Evolutionary conservation across 2,888 invertebrate species (phyloP), one percentile per base, ranked within the genome.

Genomic region (Philonicus albiceps): DNA sequence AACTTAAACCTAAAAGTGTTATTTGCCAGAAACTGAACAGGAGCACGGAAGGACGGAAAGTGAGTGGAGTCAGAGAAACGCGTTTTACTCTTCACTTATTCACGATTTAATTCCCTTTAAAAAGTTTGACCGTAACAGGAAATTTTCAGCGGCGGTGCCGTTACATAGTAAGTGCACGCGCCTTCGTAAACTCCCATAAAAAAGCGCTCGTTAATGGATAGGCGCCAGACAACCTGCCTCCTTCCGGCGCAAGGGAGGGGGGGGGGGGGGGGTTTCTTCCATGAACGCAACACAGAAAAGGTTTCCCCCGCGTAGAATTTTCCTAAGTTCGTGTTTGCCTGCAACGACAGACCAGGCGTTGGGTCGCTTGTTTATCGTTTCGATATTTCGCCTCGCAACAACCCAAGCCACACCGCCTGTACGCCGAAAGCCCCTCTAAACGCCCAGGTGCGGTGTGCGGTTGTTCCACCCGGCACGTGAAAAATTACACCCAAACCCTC

Each of bases 201-300:
- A 81, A 55, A 49, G 27, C 64, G 55, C 85, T 86, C 85, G 86
- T 86, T 87, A 86, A 81, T 85, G 85, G 73, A 85, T 84, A 83
- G 87, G 87, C 87, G 87, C 87, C 87, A 87, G 87, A 87, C 87
- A 87, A 85, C 86, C 86, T 87, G 87, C 74, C 87, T 87, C 27
- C 74, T 6, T 0, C 49, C 49, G 49, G 0, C n/a, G n/a, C 72
- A n/a, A 31, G 8, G 22, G 22, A 22, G 43, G 11, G 55, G 8
- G 22, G 11, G 11, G 22, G 22, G 55, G 5, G 16, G 16, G 6
- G 30, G 30, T 0, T 19, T 5, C 53, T 49, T 53, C 8, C n/a
- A 53, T 11, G 55, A 31, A 34, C 19, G 37, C 81, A 55, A 22
- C 81, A 34, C 81, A 81, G 31, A 81, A 81, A 81, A 53, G 55